phyloP scores from a whole-genome alignment of 2,113 vertebrate genomes.

The Phylloscopus trochilus region DNA sequence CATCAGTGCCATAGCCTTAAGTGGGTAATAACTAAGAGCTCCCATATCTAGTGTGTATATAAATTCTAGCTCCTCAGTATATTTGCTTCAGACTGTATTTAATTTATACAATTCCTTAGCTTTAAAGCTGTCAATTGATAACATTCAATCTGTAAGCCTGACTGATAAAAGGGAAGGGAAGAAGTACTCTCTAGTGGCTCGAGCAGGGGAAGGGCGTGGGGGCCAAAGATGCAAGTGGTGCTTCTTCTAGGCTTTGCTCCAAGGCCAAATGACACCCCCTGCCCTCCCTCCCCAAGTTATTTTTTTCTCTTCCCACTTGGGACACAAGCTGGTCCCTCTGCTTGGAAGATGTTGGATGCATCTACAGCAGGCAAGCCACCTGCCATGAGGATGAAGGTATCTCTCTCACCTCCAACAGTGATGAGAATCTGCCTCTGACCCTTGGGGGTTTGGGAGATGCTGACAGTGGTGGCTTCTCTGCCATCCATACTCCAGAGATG shows the following conservation, averaged over 20 bases:
- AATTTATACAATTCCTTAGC: slow-evolving; percentile 73
- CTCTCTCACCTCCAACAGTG: not conserved
- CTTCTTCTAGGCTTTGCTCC: not conserved
- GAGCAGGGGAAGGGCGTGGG: not conserved
- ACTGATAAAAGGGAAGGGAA: slow-evolving; percentile 62
- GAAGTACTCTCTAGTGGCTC: slow-evolving; percentile 55
- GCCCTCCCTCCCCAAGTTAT: not conserved
- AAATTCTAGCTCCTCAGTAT: slow-evolving; percentile 71
- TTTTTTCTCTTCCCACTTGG: not conserved
- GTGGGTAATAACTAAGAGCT: slow-evolving; percentile 74
- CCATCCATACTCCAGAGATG: not conserved
- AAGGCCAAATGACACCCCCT: rapidly evolving
- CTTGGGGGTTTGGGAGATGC: not conserved
- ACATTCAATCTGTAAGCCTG: slow-evolving; percentile 65
- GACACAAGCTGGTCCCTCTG: not conserved
- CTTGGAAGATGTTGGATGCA: not conserved
- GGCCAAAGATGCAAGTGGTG: not conserved
- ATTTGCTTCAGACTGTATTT: slow-evolving; percentile 61
- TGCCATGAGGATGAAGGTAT: not conserved
- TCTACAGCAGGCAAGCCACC: not conserved
- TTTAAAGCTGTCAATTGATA: slow-evolving; percentile 73
- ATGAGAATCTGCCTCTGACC: not conserved
- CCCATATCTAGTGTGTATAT: slow-evolving; percentile 67
- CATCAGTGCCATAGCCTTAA: slow-evolving; percentile 71
- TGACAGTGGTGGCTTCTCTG: not conserved